Conservation (phyloP, 2,888 invertebrate species). For the Reticulitermes lucifugus region DNA sequence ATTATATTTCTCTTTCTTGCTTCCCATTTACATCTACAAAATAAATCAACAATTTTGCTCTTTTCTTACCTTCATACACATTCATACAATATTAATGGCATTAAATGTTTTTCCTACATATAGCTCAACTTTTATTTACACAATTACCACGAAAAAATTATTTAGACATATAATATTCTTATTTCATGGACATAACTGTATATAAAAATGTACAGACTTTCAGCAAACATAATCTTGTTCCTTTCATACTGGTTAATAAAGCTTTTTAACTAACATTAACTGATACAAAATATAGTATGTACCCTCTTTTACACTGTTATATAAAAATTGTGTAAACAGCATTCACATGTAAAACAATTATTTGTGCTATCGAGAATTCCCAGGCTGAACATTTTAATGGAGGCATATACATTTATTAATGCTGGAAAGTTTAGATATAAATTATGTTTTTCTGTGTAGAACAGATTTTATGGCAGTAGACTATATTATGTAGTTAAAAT, state of each 20-base stretch:
- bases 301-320: slow-evolving; percentile 14
- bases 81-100: slow-evolving; percentile 20
- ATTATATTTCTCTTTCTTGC: not conserved
- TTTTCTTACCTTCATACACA: slow-evolving; percentile 1
- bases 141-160: slow-evolving; percentile 6
- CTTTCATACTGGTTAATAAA: slow-evolving; percentile 31
- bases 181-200: slow-evolving; percentile 16
- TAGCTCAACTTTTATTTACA: slow-evolving; percentile 32
- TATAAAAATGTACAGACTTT: slow-evolving; percentile 36
- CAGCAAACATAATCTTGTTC: not conserved
- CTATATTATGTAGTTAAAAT: not conserved
- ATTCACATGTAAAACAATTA: not conserved
- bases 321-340: slow-evolving; percentile 5
- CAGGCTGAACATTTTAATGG: slow-evolving; percentile 10
- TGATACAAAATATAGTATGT: slow-evolving; percentile 33
- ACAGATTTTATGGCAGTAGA: not conserved
- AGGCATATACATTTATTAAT: not conserved
- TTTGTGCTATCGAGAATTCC: slow-evolving; percentile 25
- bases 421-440: slow-evolving; percentile 5
- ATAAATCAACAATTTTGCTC: not conserved
- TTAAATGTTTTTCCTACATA: slow-evolving; percentile 36
- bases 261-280: slow-evolving; percentile 37
- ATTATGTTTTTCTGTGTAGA: not conserved
- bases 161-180: slow-evolving; percentile 35
- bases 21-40: not conserved